Evolutionary conservation across 1,140 invertebrate genomes (phyloP), one percentile per base, ranked within the genome.

Genomic region (Phenacoccus solenopsis): DNA sequence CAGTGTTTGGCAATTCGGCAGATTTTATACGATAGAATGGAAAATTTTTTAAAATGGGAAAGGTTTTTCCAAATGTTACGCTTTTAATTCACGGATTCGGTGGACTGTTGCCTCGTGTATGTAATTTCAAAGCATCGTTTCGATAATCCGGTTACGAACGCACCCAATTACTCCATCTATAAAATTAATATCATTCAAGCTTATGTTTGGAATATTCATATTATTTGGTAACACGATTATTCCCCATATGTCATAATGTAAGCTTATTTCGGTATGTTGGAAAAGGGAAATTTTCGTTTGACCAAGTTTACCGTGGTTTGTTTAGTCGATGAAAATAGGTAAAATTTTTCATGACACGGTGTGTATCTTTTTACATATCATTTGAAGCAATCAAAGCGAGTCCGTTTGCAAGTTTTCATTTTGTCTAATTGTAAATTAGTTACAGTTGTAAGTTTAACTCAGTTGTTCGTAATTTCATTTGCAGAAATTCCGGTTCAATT

Each of bases 161-260:
- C 16, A 49, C 38, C 38, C 38, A 49, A 49, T 49, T 49, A 49
- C 38, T 49, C 20, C 5, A n/a, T 49, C 13, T 49, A 49, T n/a
- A n/a, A 49, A 49, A 49, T 49, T 49, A 49, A 49, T 49, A 49
- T 49, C 38, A 49, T 49, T 49, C 38, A n/a, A n/a, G 38, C 38
- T 49, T 49, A 49, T n/a, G 38, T 49, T 49, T 49, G 38, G 20
- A 16, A 49, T 49, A 49, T 49, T 49, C 38, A n/a, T 16, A 49
- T 49, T 49, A n/a, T 49, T 49, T 49, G 3, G 38, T 49, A 49
- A 49, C 38, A n/a, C 38, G 38, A 49, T 49, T 49, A 49, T 10
- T 49, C 20, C 2, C 2, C 2, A 49, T 3, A 16, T 49, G 38
- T 49, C 16, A n/a, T 49, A 49, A n/a, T n/a, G n/a, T n/a, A 49